These are phyloP conservation scores for Aspiorhynchus laticeps DNA, from an alignment of 2,113 vertebrate genomes.

Conservation along the genomic window DNA sequence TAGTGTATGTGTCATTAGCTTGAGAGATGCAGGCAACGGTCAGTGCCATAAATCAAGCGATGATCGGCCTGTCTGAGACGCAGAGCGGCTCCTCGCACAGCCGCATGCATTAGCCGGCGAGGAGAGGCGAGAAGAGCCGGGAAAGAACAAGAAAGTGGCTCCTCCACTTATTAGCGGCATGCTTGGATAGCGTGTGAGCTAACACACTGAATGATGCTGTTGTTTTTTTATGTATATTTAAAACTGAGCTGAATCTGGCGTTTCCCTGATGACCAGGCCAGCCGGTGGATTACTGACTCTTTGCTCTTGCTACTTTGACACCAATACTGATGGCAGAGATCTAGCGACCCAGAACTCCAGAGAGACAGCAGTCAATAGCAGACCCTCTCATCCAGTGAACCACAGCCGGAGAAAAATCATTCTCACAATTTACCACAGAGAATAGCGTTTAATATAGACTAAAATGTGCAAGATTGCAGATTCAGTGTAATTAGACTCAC, in stretches of 20 bases:
- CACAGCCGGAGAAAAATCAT: conserved; percentile 45
- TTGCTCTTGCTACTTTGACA: conserved; percentile 53
- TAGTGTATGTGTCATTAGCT: conserved; percentile 99
- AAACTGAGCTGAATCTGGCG: conserved; percentile 18
- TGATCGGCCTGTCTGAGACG: conserved; percentile 96
- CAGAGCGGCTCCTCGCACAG: conserved; percentile 79
- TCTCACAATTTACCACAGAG: conserved; percentile 49
- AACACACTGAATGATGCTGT: conserved; percentile 2
- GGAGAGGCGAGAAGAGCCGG: conserved; percentile 85
- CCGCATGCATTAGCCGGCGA: conserved; percentile 93
- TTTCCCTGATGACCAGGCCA: conserved; percentile 50
- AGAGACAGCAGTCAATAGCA: conserved; percentile 69
- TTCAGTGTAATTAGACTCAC: background rate
- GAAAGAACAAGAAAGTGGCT: conserved; percentile 36
- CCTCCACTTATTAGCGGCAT: conserved; percentile 49
- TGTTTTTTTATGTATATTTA: conserved; percentile 52
- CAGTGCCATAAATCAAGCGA: conserved; percentile 99
- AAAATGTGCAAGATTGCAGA: conserved; percentile 28
- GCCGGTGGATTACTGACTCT: conserved; percentile 53
- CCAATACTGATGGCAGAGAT: conserved; percentile 56
- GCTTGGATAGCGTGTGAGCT: conserved; percentile 30
- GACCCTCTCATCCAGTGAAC: conserved; percentile 49
- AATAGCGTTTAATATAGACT: conserved; percentile 42
- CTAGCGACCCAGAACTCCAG: conserved; percentile 55
- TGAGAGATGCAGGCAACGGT: conserved; percentile 98